Percentiles rank a stretch among this genome's conserved stretches.
phyloP scores from a whole-genome alignment of 2,797 vertebrate species.

The Lacerta bilineata region DNA sequence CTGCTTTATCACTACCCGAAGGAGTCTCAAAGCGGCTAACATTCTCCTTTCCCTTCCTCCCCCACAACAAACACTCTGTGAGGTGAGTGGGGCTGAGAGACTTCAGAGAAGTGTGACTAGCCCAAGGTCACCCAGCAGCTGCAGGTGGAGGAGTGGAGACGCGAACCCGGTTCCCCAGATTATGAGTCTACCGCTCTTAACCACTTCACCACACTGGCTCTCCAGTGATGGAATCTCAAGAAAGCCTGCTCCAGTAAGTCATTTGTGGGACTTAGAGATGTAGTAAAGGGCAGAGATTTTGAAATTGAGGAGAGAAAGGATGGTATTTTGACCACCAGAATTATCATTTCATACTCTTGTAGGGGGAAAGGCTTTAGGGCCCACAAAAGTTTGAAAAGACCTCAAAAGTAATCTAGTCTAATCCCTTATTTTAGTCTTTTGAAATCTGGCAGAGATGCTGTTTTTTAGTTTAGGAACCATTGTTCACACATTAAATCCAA shows the following conservation, averaged over 20 bases:
- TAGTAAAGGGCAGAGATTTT: not conserved
- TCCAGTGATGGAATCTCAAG: not conserved
- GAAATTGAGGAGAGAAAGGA: not conserved
- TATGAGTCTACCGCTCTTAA: too few relatives aligned
- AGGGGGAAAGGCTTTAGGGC: not conserved
- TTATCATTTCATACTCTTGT: not conserved
- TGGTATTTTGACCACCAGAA: not conserved
- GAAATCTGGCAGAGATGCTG: not conserved
- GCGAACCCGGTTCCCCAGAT: too few relatives aligned
- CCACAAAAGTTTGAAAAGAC: not conserved
- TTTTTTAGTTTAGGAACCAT: slow-evolving; percentile 3
- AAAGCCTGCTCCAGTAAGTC: not conserved
- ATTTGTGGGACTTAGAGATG: not conserved
- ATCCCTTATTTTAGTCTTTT: not conserved
- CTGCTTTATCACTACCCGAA: too few relatives aligned
- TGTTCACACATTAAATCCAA: slow-evolving; percentile 10
- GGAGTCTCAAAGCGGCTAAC: too few relatives aligned
- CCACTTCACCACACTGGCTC: too few relatives aligned
- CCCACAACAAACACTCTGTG: too few relatives aligned
- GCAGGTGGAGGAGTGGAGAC: too few relatives aligned
- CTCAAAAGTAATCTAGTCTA: not conserved
- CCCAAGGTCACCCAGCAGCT: too few relatives aligned
- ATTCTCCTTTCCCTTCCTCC: too few relatives aligned
- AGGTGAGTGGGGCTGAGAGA: too few relatives aligned
- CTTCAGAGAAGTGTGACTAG: too few relatives aligned